phyloP scores from a whole-genome alignment of 53 echinoderm and acorn worm species.

The Holothuria scabra region DNA sequence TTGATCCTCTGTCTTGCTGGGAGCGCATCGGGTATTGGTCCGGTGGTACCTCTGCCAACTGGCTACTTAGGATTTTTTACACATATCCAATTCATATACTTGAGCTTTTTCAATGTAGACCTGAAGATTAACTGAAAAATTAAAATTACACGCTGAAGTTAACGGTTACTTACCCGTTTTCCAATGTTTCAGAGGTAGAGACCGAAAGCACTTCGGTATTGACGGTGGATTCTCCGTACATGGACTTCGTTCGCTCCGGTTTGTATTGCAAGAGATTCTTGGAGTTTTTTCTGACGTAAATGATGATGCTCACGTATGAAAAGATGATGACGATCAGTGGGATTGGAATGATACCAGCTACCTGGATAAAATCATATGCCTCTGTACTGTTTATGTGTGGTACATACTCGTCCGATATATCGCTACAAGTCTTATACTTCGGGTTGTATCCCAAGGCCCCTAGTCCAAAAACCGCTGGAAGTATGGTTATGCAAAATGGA shows the following conservation, averaged over 20 bases:
- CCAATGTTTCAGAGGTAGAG: neutral
- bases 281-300: slow-evolving; percentile 58
- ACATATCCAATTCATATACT: no score
- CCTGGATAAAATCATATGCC: slow-evolving; percentile 56
- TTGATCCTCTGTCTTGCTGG: no score
- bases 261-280: slow-evolving; percentile 36
- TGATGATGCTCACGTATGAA: slow-evolving; percentile 59
- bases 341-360: slow-evolving; percentile 56
- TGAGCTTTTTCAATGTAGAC: no score
- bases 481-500: slow-evolving; percentile 61
- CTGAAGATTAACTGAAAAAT: no score
- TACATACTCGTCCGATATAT: slow-evolving; percentile 53
- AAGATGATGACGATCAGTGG: slow-evolving; percentile 58
- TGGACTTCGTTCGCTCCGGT: slow-evolving; percentile 9
- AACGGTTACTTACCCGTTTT: neutral
- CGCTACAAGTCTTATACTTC: slow-evolving; percentile 68
- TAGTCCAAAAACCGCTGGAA: slow-evolving; percentile 53
- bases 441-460: slow-evolving; percentile 64
- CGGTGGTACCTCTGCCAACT: no score
- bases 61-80: no score
- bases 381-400: slow-evolving; percentile 37
- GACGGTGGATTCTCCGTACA: slow-evolving; percentile 24
- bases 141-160: no score
- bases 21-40: no score
- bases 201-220: neutral